Conservation (phyloP, 1,140 invertebrate species). For the Gryon sp. region DNA sequence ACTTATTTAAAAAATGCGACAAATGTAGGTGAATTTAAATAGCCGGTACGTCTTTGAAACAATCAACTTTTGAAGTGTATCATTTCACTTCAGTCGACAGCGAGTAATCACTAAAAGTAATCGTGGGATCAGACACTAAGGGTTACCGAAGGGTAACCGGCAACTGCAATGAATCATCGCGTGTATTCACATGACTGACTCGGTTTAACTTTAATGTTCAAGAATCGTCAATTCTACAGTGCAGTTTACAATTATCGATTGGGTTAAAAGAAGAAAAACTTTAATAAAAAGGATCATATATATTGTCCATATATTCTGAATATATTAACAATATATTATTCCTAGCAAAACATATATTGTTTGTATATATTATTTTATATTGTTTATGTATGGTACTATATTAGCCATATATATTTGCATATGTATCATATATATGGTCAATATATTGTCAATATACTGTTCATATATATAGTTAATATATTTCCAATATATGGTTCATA, state of each 20-base stretch:
- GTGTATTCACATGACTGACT: slow-evolving; percentile 64
- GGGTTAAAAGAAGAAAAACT: no score
- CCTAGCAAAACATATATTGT: no score
- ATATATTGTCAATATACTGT: no score
- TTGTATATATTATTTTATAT: no score
- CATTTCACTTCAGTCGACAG: slow-evolving; percentile 15
- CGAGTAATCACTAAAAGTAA: slow-evolving; percentile 55
- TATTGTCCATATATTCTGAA: no score
- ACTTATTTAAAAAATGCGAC: background rate
- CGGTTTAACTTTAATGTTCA: slow-evolving; percentile 66
- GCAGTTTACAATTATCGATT: slow-evolving; percentile 55
- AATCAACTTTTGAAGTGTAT: slow-evolving; percentile 51
- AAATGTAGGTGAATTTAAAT: slow-evolving; percentile 11
- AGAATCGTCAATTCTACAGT: slow-evolving; percentile 67
- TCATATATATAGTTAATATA: no score
- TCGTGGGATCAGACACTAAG: slow-evolving; percentile 58
- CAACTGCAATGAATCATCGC: slow-evolving; percentile 66
- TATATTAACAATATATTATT: no score
- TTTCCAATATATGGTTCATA: no score
- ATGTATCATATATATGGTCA: no score
- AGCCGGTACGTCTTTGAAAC: slow-evolving; percentile 24
- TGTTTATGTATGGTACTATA: no score
- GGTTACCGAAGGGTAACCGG: slow-evolving; percentile 61
- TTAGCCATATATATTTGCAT: no score
- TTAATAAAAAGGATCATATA: no score